Evolutionary conservation across 2,888 invertebrate species (phyloP).

Genomic region (Tenthredo livida): DNA sequence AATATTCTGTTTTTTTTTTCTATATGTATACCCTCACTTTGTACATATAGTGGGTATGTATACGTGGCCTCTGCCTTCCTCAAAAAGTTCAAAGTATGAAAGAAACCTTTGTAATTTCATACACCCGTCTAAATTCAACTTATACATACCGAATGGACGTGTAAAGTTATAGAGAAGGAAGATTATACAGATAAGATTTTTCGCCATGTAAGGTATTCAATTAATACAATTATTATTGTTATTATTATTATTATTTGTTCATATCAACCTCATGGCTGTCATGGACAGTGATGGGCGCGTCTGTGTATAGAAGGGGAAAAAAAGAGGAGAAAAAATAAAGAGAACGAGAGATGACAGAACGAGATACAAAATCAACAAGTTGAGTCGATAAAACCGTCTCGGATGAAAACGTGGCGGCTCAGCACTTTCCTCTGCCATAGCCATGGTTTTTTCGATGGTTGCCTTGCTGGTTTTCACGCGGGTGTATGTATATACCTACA

Average conservation of each 20-base stretch:
- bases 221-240: neutral
- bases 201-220: neutral
- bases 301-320: conserved; percentile 15
- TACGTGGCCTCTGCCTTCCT: neutral
- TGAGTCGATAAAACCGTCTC: conserved; percentile 51
- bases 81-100: neutral
- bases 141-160: neutral
- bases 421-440: conserved; percentile 5
- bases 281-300: neutral
- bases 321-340: neutral
- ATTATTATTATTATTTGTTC: neutral
- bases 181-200: neutral
- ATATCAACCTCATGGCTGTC: conserved; percentile 2
- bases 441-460: neutral
- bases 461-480: neutral
- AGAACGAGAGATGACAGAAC: conserved; percentile 14
- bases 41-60: neutral
- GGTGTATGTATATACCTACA: neutral
- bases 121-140: neutral
- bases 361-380: conserved; percentile 48
- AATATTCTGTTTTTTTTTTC: neutral
- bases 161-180: neutral
- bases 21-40: neutral
- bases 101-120: neutral
- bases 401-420: neutral